These are phyloP conservation scores for Drosophila bifasciata DNA, from an alignment of 1,140 invertebrate genomes.

Conservation along the genomic window DNA sequence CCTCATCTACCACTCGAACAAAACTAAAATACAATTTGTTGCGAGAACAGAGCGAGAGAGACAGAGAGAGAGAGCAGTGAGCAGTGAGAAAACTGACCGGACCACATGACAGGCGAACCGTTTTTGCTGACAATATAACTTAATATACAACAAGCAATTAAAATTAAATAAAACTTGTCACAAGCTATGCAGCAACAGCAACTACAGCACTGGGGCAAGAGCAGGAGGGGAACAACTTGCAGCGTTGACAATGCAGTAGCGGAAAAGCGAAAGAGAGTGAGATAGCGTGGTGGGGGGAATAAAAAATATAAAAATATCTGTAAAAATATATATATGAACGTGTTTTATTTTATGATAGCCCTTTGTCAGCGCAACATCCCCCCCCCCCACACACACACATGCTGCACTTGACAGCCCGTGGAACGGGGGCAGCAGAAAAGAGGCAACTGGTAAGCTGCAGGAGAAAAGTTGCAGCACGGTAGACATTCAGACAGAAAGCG, in stretches of 20 bases:
- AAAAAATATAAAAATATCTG: slow-evolving; percentile 44
- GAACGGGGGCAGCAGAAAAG: slow-evolving; percentile 24
- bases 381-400: slow-evolving; percentile 36
- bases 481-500: slow-evolving; percentile 38
- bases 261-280: slow-evolving; percentile 10
- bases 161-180: slow-evolving; percentile 79
- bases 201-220: not conserved
- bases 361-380: slow-evolving; percentile 74
- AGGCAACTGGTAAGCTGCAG: not conserved
- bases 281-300: not conserved
- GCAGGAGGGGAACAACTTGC: slow-evolving; percentile 16
- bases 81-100: slow-evolving; percentile 1
- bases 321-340: slow-evolving; percentile 68
- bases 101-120: slow-evolving; percentile 46
- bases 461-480: slow-evolving; percentile 21
- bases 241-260: slow-evolving; percentile 36
- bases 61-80: not conserved
- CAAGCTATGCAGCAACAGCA: slow-evolving; percentile 58
- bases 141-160: slow-evolving; percentile 80
- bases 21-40: slow-evolving; percentile 20
- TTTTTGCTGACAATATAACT: slow-evolving; percentile 65
- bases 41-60: slow-evolving; percentile 2
- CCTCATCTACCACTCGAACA: not conserved
- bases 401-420: slow-evolving; percentile 70
- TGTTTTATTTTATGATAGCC: slow-evolving; percentile 81